Evolutionary conservation across 2,797 vertebrate species (phyloP), one percentile per base, ranked within the genome.

Genomic region (Scomberomorus guttatus): DNA sequence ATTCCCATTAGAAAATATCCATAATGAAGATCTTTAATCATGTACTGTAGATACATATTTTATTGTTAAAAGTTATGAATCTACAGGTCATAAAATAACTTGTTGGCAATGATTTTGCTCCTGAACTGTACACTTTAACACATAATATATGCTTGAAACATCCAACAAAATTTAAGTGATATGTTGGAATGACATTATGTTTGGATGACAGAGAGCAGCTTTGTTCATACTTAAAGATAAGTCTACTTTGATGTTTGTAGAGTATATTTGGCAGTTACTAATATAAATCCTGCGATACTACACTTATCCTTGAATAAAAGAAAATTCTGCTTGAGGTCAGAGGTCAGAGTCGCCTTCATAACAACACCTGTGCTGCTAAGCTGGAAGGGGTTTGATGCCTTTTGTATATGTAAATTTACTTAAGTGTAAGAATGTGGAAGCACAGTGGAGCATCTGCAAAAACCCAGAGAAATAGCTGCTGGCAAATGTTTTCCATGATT

Each of bases 381-480:
- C 24, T 56, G 18, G 12, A 55, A 15, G 48, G 15, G 17, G 0
- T 42, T 58, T 74, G 32, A 34, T 24, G 34, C 48, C 29, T 46
- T 67, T 48, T 79, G 32, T 68, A 17, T 24, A 77, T 72, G 39
- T 32, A 70, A 75, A 79, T 73, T 46, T 55, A 60, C 14, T 63
- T 7, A 29, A 25, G 50, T 60, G 68, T 32, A 69, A 76, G 80
- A 82, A 83, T 88, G 83, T 80, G 75, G 27, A 79, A 80, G 59
- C 58, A 55, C 57, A 59, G 50, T 7, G 9, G 66, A 87, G 67
- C 85, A 88, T 91, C 84, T 90, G 84, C 86, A 85, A 66, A 55
- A 72, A 70, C 18, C 24, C 56, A 50, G 29, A 75, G 55, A 51
- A 75, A 75, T 80, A 78, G 78, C 75, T 75, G 69, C 75, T 66